Conservation (phyloP, 2,797 vertebrate species). For the Alouatta caraya region DNA sequence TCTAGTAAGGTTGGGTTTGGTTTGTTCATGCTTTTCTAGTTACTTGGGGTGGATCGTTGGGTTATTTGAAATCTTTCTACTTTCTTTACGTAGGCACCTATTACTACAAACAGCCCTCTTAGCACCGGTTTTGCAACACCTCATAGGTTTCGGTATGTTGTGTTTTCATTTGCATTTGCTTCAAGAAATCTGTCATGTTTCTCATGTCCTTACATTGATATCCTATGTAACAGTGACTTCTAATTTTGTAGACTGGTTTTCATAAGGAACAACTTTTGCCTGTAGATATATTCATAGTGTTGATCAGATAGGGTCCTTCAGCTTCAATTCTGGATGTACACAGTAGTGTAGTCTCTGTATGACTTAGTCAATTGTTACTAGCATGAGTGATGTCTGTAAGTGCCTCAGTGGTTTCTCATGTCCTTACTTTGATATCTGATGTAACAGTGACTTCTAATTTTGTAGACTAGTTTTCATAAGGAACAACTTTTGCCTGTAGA, state of each 20-base stretch:
- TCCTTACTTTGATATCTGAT: neutral
- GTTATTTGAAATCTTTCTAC: too few species aligned
- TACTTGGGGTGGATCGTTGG: too few species aligned
- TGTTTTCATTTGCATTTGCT: neutral
- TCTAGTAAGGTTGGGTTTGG: too few species aligned
- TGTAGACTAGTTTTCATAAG: neutral
- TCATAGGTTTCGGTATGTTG: neutral
- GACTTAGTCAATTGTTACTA: neutral
- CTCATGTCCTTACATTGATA: neutral
- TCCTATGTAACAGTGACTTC: neutral
- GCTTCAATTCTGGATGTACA: neutral
- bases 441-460: neutral
- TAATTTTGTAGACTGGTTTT: neutral
- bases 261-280: neutral
- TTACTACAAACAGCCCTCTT: too few species aligned
- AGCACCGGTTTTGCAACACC: neutral
- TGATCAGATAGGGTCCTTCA: neutral
- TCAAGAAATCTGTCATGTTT: neutral
- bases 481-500: neutral
- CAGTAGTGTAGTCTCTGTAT: neutral
- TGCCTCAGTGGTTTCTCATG: neutral
- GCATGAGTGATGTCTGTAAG: neutral
- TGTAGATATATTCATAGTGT: neutral
- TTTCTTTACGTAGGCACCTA: too few species aligned
- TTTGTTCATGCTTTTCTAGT: too few species aligned